These are phyloP conservation scores for Onychostruthus taczanowskii DNA, from an alignment of 2,113 vertebrate species.

Conservation along the genomic window DNA sequence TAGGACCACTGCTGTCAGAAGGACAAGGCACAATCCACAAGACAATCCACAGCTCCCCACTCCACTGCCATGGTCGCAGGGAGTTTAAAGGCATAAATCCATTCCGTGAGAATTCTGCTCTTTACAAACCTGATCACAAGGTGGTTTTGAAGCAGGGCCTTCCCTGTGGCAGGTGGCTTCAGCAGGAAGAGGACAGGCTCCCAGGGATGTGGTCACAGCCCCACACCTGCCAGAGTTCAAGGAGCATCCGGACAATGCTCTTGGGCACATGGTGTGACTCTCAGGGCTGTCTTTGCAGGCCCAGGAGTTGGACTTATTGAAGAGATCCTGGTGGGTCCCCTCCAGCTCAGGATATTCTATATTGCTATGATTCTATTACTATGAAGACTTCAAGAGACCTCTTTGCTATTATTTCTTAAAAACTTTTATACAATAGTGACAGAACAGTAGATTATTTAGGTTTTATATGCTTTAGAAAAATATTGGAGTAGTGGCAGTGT, in stretches of 20 bases:
- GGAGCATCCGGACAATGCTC: neutral
- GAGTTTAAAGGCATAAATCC: neutral
- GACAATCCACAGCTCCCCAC: neutral
- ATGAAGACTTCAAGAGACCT: neutral
- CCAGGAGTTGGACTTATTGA: neutral
- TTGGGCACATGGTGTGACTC: rapidly evolving
- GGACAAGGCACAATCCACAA: neutral
- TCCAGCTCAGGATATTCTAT: neutral
- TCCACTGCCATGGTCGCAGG: rapidly evolving
- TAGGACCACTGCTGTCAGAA: neutral
- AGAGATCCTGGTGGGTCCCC: neutral
- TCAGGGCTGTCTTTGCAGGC: neutral
- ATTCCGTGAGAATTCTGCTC: neutral
- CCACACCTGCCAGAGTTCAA: neutral
- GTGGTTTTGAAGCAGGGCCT: neutral
- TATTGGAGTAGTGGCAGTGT: neutral
- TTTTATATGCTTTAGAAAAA: neutral
- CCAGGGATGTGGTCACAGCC: neutral
- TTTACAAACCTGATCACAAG: neutral
- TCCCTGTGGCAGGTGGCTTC: neutral
- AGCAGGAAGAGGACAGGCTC: neutral
- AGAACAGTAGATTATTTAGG: neutral
- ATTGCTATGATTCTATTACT: neutral
- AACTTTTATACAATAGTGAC: too few species aligned
- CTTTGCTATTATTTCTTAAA: neutral